These are phyloP conservation scores for Philereme vetulata DNA, from an alignment of 2,888 invertebrate species.

Conservation along the genomic window DNA sequence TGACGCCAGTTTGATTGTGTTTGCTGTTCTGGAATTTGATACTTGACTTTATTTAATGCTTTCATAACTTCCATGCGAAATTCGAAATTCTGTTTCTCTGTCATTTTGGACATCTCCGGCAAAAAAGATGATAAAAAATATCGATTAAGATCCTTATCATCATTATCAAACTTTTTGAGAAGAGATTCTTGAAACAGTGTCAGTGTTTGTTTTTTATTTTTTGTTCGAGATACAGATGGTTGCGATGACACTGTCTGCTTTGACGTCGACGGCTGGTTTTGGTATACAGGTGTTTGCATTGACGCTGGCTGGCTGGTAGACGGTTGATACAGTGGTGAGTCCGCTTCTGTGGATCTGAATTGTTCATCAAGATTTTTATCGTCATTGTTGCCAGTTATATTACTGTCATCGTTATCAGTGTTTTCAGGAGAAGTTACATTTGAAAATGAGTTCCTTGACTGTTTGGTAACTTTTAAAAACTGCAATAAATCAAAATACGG, in stretches of 20 bases:
- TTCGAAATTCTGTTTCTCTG: constrained; percentile 13
- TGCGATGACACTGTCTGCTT: constrained; percentile 27
- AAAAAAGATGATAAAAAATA: no score
- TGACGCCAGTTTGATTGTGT: constrained; percentile 15
- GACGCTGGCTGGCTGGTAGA: no score
- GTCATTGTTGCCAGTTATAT: no score
- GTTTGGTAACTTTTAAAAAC: no score
- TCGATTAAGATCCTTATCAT: no score
- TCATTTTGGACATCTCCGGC: no score
- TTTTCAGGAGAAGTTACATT: constrained; percentile 6
- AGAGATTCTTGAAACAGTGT: constrained; percentile 32
- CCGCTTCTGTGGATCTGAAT: no score
- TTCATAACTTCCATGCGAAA: constrained; percentile 28
- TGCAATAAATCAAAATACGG: no score
- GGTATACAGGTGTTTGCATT: not conserved
- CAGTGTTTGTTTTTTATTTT: constrained; percentile 27
- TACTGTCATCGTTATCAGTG: constrained; percentile 1
- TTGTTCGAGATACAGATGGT: constrained; percentile 25
- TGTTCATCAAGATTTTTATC: no score
- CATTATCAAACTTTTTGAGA: constrained; percentile 18
- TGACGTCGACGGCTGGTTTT: constrained; percentile 22
- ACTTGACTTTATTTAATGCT: constrained; percentile 28
- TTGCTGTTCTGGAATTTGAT: constrained; percentile 26
- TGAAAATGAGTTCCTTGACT: no score
- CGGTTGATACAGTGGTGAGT: no score